These are phyloP conservation scores for Parascotia fuliginaria DNA, from an alignment of 2,888 invertebrate genomes.

Conservation along the genomic window DNA sequence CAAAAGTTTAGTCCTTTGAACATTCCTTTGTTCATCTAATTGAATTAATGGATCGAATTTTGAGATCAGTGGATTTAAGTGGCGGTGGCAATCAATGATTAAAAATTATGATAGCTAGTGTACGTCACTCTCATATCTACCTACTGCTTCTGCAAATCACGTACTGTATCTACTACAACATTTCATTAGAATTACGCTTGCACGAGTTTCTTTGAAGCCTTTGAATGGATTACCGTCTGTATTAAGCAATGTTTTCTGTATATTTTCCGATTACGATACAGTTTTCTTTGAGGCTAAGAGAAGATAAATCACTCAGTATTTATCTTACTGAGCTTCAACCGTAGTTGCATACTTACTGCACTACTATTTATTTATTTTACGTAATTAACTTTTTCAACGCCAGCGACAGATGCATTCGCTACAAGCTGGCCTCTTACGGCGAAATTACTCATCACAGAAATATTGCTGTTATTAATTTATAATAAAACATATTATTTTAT, in stretches of 20 bases:
- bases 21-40: slow-evolving; percentile 48
- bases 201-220: slow-evolving; percentile 24
- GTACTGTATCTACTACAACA: slow-evolving; percentile 4
- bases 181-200: slow-evolving; percentile 21
- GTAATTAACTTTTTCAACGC: not conserved
- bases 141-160: not conserved
- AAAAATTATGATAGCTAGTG: slow-evolving; percentile 29
- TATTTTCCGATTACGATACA: slow-evolving; percentile 31
- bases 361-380: not conserved
- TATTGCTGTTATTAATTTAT: too few species aligned
- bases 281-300: slow-evolving; percentile 22
- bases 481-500: too few species aligned
- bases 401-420: too few species aligned
- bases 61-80: slow-evolving; percentile 42
- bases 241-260: slow-evolving; percentile 28
- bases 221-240: slow-evolving; percentile 29
- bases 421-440: too few species aligned
- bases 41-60: slow-evolving; percentile 46
- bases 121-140: slow-evolving; percentile 10
- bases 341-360: not conserved
- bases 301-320: slow-evolving; percentile 24
- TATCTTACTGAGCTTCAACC: not conserved
- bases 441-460: too few species aligned
- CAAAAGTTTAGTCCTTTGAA: slow-evolving; percentile 44
- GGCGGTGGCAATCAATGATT: slow-evolving; percentile 39